Evolutionary conservation across 1,140 invertebrate genomes (phyloP).

Genomic region (Drosophila ohnishii): DNA sequence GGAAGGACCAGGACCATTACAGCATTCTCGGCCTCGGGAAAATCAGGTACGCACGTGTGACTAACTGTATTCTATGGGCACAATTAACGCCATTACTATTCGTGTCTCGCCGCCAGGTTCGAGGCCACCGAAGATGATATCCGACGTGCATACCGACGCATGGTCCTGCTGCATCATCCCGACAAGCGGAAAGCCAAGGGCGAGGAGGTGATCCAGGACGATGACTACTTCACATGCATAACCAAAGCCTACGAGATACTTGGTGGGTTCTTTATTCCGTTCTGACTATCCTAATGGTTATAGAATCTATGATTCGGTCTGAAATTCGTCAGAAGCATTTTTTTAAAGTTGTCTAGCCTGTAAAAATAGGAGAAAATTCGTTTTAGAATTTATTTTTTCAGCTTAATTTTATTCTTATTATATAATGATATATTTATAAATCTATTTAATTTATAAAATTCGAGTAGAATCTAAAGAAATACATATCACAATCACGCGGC

Average conservation of each 20-base stretch:
- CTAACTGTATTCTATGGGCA: slow-evolving; percentile 13
- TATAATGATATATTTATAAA: too few relatives aligned
- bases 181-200: slow-evolving; percentile 96
- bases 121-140: slow-evolving; percentile 96
- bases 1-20: slow-evolving; percentile 99
- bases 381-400: too few relatives aligned
- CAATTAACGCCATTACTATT: slow-evolving; percentile 1
- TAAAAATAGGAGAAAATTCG: too few relatives aligned
- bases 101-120: slow-evolving; percentile 67
- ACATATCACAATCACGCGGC: neutral
- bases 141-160: slow-evolving; percentile 94
- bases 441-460: too few relatives aligned
- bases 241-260: slow-evolving; percentile 96
- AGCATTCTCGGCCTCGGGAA: slow-evolving; percentile 94
- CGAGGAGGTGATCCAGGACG: slow-evolving; percentile 91
- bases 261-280: slow-evolving; percentile 47
- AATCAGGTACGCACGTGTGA: slow-evolving; percentile 84
- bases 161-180: slow-evolving; percentile 98
- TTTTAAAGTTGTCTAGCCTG: neutral
- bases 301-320: neutral
- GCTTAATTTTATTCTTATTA: too few relatives aligned
- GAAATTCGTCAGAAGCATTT: neutral
- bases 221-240: slow-evolving; percentile 99
- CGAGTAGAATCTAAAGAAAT: too few relatives aligned
- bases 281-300: neutral